Evolutionary conservation across 1,140 invertebrate genomes (phyloP).

Genomic region (Holotrichia oblita): DNA sequence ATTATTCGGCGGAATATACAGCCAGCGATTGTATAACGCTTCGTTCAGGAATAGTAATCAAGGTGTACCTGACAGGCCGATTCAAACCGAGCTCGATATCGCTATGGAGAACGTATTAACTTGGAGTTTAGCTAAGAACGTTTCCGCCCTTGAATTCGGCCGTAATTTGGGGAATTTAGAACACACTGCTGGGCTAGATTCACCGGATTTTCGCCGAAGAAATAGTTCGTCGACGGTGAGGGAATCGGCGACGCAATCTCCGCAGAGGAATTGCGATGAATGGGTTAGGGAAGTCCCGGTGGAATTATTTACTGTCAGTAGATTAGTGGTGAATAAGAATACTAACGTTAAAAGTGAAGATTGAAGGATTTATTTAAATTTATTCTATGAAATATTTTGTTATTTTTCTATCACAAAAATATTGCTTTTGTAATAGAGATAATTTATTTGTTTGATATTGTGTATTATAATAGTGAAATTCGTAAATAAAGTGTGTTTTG

Average conservation of each 20-base stretch:
- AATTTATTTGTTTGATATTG: not conserved
- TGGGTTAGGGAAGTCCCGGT: conserved; percentile 61
- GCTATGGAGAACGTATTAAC: conserved; percentile 57
- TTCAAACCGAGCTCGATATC: conserved; percentile 44
- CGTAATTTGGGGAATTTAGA: conserved; percentile 40
- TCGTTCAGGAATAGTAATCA: conserved; percentile 7
- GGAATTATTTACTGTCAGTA: conserved; percentile 62
- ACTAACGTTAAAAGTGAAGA: not conserved
- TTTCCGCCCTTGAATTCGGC: conserved; percentile 48
- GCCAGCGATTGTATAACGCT: not conserved
- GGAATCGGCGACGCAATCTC: conserved; percentile 27
- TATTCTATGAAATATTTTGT: too few species aligned
- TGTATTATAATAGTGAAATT: not conserved
- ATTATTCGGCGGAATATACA: conserved; percentile 54
- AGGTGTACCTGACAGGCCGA: conserved; percentile 40
- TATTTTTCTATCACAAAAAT: not conserved
- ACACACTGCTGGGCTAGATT: not conserved
- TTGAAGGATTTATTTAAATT: too few species aligned
- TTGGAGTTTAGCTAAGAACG: conserved; percentile 58
- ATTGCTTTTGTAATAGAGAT: not conserved
- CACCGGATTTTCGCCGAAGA: conserved; percentile 2
- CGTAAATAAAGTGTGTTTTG: not conserved
- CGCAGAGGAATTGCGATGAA: conserved; percentile 49
- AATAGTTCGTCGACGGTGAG: conserved; percentile 37
- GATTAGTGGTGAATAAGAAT: conserved; percentile 51